Conservation (phyloP, 2,113 vertebrate genomes). For the Dipodomys ordii region DNA sequence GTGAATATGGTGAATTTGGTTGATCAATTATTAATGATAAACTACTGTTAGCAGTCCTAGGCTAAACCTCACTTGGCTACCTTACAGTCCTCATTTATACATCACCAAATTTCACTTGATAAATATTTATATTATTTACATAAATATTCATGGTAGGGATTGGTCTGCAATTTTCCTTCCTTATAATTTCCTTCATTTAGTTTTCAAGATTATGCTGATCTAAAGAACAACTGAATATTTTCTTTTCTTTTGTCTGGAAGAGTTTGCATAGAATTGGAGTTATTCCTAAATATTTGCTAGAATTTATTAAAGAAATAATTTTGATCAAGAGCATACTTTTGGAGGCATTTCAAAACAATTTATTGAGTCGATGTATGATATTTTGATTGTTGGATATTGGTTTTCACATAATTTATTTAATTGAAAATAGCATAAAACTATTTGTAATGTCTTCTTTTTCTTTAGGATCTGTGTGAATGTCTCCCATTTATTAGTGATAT, state of each 20-base stretch:
- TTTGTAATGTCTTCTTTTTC: not conserved
- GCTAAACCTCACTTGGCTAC: not conserved
- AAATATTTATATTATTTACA: not conserved
- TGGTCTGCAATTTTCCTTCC: constrained; percentile 9
- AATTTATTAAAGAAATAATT: constrained; percentile 14
- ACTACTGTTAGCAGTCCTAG: not conserved
- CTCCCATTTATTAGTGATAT: not conserved
- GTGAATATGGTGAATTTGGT: not conserved
- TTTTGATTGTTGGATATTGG: not conserved
- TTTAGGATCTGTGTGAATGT: not conserved
- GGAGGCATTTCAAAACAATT: not conserved
- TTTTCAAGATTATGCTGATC: not conserved
- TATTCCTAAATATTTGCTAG: not conserved
- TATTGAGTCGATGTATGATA: not conserved
- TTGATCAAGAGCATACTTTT: not conserved
- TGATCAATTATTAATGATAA: not conserved
- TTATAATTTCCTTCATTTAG: not conserved
- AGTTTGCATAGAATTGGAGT: not conserved
- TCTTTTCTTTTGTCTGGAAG: constrained; percentile 7
- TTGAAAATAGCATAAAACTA: not conserved
- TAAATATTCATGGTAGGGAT: not conserved
- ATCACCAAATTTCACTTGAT: not conserved
- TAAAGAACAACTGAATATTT: not conserved
- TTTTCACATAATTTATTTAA: constrained; percentile 16
- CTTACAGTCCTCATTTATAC: not conserved